Percentiles rank a stretch among this genome's conserved stretches.
Evolutionary conservation across 1,140 invertebrate species (phyloP).

Genomic region (Coptotermes formosanus): DNA sequence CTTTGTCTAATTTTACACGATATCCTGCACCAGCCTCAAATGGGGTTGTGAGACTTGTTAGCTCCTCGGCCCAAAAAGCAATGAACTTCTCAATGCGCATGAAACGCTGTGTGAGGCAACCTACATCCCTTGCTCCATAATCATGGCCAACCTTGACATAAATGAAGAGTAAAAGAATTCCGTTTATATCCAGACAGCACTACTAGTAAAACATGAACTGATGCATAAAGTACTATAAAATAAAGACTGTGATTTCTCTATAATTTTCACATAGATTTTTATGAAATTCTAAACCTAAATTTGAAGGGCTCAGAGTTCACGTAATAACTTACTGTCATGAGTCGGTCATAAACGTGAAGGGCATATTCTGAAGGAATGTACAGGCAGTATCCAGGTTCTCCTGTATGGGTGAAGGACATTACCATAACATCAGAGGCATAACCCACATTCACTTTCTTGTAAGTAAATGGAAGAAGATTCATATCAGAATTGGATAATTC

Average conservation of each 20-base stretch:
- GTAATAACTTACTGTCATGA: slow-evolving; percentile 54
- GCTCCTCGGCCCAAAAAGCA: slow-evolving; percentile 66
- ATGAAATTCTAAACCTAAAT: no score
- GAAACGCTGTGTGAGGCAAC: slow-evolving; percentile 71
- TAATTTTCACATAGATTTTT: no score
- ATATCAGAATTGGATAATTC: slow-evolving; percentile 72
- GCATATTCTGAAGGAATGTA: slow-evolving; percentile 80
- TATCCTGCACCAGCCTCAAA: slow-evolving; percentile 73
- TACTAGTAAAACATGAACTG: neutral
- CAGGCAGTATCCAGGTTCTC: slow-evolving; percentile 79
- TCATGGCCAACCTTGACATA: slow-evolving; percentile 50
- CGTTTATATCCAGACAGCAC: neutral
- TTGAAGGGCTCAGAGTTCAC: no score
- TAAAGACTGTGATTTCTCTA: no score
- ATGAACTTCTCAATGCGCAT: slow-evolving; percentile 65
- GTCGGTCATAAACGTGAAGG: slow-evolving; percentile 72
- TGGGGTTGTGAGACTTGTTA: slow-evolving; percentile 72
- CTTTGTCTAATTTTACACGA: slow-evolving; percentile 67
- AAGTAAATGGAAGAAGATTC: slow-evolving; percentile 72
- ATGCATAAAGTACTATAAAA: no score
- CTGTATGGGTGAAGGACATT: slow-evolving; percentile 79
- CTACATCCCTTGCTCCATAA: slow-evolving; percentile 73
- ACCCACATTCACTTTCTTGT: slow-evolving; percentile 71
- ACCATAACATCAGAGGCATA: slow-evolving; percentile 74
- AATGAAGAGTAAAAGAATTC: neutral